Base-by-base conservation (phyloP, 2,888 invertebrate species). In the Heteromurus nitidus region DNA sequence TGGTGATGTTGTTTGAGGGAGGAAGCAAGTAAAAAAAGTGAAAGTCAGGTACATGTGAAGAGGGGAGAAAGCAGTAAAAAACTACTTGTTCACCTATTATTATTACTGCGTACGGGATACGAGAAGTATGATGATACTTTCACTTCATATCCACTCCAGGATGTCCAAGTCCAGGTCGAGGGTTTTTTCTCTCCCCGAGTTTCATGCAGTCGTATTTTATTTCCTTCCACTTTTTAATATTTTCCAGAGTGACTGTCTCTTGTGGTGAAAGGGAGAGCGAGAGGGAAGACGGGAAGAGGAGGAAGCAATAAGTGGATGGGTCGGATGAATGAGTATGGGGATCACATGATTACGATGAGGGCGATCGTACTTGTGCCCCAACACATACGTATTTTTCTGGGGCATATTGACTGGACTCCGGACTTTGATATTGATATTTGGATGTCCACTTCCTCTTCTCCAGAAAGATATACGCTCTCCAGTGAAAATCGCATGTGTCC, bases 261-360 rank as follows among this genome's bases (percentile, higher is more conserved):
- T 3, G n/a, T 47, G n/a, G n/a, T 11, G 47, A 47, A 16, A 16
- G 47, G n/a, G n/a, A n/a, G n/a, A n/a, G n/a, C n/a, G n/a, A n/a
- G n/a, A n/a, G n/a, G n/a, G n/a, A n/a, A n/a, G n/a, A n/a, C n/a
- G n/a, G n/a, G n/a, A 47, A 16, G 47, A 47, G n/a, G n/a, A 16
- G 47, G 47, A 47, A 47, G 47, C 47, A 11, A 16, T 11, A 47
- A 47, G 47, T 47, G n/a, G 47, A 47, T 47, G 47, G 47, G n/a
- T 47, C 47, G 47, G 47, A 47, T 47, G 47, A n/a, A 47, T 47
- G n/a, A n/a, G n/a, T n/a, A n/a, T n/a, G n/a, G n/a, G n/a, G 47
- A 47, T 47, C 47, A 47, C n/a, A 47, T 47, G 47, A 47, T 47
- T 3, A 47, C 13, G 36, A 36, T 36, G 47, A 47, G 47, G n/a